Evolutionary conservation across 1,140 invertebrate genomes (phyloP).

Genomic region (Eumaeus atala): DNA sequence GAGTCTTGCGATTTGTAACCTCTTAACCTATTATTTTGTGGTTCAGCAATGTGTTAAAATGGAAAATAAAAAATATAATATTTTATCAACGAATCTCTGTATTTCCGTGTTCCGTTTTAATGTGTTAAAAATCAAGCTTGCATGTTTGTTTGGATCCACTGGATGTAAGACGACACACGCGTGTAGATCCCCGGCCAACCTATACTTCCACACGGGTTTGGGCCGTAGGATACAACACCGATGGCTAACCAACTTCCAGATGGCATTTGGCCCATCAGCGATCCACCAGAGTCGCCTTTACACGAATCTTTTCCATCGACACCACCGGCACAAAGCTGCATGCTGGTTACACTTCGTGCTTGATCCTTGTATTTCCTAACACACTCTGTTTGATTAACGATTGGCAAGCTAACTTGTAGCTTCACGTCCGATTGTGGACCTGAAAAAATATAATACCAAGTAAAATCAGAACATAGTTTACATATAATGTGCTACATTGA

Average conservation of each 20-base stretch:
- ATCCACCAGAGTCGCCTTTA: not conserved
- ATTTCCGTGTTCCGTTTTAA: no score
- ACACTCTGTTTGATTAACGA: not conserved
- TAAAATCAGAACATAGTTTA: no score
- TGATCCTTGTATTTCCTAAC: not conserved
- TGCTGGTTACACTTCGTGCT: not conserved
- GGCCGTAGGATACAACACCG: not conserved
- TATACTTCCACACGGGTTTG: not conserved
- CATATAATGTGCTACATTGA: no score
- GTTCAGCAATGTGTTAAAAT: no score
- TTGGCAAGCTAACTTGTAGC: not conserved
- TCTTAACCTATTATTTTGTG: no score
- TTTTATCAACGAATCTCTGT: no score
- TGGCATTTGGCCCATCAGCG: not conserved
- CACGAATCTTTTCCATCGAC: not conserved
- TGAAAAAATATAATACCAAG: not conserved
- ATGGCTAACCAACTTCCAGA: not conserved
- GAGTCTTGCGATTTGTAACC: no score
- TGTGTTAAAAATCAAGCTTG: not conserved
- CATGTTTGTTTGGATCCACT: constrained; percentile 1
- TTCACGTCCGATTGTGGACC: not conserved
- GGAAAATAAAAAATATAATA: no score
- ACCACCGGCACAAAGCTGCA: not conserved
- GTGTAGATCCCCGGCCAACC: constrained; percentile 8
- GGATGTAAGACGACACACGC: not conserved